These are phyloP conservation scores for Aromia moschata DNA, from an alignment of 2,888 invertebrate genomes.

Conservation along the genomic window DNA sequence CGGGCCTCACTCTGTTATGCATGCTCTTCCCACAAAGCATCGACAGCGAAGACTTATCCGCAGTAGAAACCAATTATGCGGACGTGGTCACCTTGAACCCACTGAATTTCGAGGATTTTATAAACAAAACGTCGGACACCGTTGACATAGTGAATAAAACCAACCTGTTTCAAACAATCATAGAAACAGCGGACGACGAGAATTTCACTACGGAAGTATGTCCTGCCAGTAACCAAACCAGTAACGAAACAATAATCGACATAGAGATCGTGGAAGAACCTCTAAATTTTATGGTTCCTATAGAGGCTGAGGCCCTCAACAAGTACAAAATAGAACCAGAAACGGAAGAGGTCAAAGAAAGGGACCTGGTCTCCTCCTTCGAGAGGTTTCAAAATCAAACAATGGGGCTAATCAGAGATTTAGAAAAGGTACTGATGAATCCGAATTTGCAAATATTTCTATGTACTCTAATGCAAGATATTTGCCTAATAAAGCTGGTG, in stretches of 20 bases:
- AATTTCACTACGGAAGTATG: constrained; percentile 23
- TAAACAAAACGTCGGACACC: constrained; percentile 31
- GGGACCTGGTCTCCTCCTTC: background rate
- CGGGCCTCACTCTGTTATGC: constrained; percentile 51
- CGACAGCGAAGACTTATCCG: constrained; percentile 14
- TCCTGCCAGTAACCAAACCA: constrained; percentile 19
- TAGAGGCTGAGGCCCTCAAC: background rate
- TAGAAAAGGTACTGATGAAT: constrained; percentile 35
- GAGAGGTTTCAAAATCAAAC: constrained; percentile 26
- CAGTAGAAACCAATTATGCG: constrained; percentile 26
- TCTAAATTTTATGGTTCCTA: background rate
- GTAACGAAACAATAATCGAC: background rate
- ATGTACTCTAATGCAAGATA: constrained; percentile 47
- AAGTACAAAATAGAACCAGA: background rate
- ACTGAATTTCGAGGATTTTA: constrained; percentile 16
- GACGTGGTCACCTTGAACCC: constrained; percentile 6
- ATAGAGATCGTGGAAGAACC: background rate
- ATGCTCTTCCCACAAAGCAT: constrained; percentile 43
- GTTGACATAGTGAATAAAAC: constrained; percentile 24
- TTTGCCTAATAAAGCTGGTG: constrained; percentile 47
- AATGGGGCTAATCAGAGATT: constrained; percentile 23
- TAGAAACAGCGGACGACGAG: constrained; percentile 12
- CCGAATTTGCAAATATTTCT: constrained; percentile 43
- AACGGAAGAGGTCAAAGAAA: background rate
- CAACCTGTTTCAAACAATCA: constrained; percentile 16